Conservation (phyloP, 2,113 vertebrate genomes). For the Penelope pileata region DNA sequence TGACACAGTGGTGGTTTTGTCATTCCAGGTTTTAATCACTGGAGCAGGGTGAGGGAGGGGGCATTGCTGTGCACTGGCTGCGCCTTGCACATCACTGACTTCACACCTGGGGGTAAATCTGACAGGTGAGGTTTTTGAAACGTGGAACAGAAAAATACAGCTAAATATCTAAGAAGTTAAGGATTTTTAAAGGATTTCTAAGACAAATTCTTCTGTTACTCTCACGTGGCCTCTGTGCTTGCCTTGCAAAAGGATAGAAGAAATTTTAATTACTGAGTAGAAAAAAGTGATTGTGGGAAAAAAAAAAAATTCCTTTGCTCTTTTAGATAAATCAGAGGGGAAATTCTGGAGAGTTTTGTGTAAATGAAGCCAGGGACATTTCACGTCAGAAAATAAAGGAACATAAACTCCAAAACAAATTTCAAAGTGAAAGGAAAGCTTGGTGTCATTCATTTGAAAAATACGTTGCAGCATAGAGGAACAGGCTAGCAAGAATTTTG, state of each 20-base stretch:
- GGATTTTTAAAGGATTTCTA: neutral
- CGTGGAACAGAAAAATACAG: neutral
- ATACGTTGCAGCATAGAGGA: fast-evolving
- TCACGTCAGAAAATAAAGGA: neutral
- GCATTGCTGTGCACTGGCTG: neutral
- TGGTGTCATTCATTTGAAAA: neutral
- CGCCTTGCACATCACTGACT: neutral
- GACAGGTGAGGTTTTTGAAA: neutral
- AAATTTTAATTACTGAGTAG: neutral
- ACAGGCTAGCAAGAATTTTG: neutral
- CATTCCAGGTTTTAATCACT: neutral
- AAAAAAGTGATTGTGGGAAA: neutral
- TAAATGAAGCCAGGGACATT: neutral
- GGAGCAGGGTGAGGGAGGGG: neutral
- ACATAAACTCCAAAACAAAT: neutral
- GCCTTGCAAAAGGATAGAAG: neutral
- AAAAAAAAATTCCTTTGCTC: neutral
- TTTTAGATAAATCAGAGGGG: neutral
- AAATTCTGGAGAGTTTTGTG: neutral
- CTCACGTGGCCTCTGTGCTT: neutral
- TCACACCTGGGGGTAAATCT: neutral
- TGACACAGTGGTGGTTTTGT: neutral
- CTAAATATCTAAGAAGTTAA: neutral
- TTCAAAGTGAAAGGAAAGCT: neutral
- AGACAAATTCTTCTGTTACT: neutral